Evolutionary conservation across 2,113 vertebrate genomes (phyloP).

Genomic region (Aptenodytes forsteri): DNA sequence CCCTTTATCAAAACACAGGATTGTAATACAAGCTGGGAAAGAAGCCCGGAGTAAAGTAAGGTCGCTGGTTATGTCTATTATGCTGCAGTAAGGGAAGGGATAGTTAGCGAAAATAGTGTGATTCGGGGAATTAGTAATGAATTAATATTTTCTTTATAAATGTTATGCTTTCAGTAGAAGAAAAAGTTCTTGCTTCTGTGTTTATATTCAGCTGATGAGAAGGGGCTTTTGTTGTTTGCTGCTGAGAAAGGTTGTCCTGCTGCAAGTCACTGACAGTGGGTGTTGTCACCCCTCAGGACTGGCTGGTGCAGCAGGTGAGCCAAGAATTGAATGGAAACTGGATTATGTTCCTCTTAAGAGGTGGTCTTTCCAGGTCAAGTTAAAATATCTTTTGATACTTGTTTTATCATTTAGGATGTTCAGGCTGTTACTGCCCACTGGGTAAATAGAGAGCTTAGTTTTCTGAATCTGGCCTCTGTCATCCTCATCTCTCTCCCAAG

Average conservation of each 20-base stretch:
- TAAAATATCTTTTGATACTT: neutral
- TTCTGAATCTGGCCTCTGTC: neutral
- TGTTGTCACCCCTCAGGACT: neutral
- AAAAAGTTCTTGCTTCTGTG: neutral
- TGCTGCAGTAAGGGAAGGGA: neutral
- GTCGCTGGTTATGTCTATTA: neutral
- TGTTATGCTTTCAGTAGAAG: neutral
- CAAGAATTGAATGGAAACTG: neutral
- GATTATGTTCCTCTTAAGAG: neutral
- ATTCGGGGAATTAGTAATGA: neutral
- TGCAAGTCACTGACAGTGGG: neutral
- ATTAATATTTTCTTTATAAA: neutral
- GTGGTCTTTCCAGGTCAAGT: neutral
- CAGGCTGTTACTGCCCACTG: neutral
- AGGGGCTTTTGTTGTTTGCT: neutral
- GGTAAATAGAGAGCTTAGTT: neutral
- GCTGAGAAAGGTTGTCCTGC: neutral
- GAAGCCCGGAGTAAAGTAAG: neutral
- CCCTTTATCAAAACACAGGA: neutral
- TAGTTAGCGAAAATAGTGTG: neutral
- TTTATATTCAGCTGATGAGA: neutral
- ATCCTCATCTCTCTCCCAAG: neutral
- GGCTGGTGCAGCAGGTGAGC: neutral
- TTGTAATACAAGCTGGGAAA: neutral
- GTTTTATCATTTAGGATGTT: neutral